Evolutionary conservation across 2,797 vertebrate genomes (phyloP).

Genomic region (Gymnoscopelus braueri): DNA sequence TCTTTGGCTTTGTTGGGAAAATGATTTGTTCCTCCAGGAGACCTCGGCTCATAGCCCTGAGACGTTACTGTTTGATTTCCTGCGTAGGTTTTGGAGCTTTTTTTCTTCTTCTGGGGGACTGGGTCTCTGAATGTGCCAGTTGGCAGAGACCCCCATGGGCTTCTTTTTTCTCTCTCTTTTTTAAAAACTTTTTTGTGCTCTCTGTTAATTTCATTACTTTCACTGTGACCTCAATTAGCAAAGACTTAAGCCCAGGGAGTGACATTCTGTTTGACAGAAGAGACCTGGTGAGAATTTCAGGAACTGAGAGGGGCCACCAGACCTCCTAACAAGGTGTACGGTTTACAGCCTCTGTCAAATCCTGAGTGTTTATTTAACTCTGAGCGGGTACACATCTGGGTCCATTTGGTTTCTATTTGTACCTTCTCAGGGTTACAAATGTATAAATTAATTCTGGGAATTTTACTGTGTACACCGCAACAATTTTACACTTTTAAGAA

Average conservation of each 20-base stretch:
- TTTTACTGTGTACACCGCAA: too few relatives aligned
- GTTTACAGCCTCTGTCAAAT: conserved; percentile 42
- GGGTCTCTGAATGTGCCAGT: conserved; percentile 64
- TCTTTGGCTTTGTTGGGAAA: conserved; percentile 79
- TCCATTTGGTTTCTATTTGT: too few relatives aligned
- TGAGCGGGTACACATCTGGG: too few relatives aligned
- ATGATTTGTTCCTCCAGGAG: conserved; percentile 80
- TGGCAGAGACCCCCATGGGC: conserved; percentile 67
- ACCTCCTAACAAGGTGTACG: conserved; percentile 33
- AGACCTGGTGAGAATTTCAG: conserved; percentile 52
- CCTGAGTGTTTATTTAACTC: not conserved
- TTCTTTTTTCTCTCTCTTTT: conserved; percentile 65
- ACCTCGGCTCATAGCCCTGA: conserved; percentile 78
- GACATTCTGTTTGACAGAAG: conserved; percentile 60
- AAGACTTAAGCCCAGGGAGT: conserved; percentile 61
- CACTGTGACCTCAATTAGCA: conserved; percentile 81
- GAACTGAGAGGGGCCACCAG: conserved; percentile 41
- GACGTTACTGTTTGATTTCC: conserved; percentile 80
- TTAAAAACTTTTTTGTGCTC: conserved; percentile 60
- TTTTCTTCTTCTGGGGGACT: conserved; percentile 55
- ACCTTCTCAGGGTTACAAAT: too few relatives aligned
- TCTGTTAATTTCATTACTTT: conserved; percentile 81
- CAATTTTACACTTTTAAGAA: too few relatives aligned
- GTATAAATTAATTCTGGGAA: too few relatives aligned
- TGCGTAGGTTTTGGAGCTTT: conserved; percentile 72